Percentiles rank a stretch among this genome's conserved stretches.
These are phyloP conservation scores for Pipistrellus kuhlii DNA, from an alignment of 2,797 vertebrate genomes.

Conservation along the genomic window DNA sequence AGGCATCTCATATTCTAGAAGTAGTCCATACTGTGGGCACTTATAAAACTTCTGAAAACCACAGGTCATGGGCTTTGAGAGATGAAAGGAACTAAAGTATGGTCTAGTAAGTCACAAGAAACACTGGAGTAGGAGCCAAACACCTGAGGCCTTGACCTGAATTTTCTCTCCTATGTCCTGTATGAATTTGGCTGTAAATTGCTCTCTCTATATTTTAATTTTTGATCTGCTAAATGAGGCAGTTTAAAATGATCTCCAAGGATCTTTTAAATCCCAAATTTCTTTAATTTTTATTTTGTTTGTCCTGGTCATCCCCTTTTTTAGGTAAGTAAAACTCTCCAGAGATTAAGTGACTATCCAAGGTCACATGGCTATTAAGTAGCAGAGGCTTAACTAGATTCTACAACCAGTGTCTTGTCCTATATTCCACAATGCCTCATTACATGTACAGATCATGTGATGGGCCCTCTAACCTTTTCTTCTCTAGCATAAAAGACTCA, in stretches of 20 bases:
- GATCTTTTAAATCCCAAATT: conserved; percentile 4
- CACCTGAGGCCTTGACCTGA: neutral
- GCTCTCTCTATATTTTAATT: neutral
- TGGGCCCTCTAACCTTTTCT: neutral
- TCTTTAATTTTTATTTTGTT: conserved; percentile 40
- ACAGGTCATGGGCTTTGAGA: neutral
- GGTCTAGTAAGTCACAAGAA: neutral
- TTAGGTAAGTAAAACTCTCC: neutral
- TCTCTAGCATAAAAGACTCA: neutral
- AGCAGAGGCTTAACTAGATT: neutral
- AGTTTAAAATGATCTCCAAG: conserved; percentile 2
- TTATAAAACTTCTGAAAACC: neutral
- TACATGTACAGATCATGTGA: neutral
- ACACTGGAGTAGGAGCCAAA: neutral
- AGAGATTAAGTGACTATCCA: neutral
- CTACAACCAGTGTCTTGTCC: neutral
- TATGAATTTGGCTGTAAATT: neutral
- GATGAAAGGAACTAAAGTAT: neutral
- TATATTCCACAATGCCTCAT: neutral
- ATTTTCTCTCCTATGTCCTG: neutral
- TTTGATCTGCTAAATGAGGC: conserved; percentile 33
- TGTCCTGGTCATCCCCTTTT: neutral
- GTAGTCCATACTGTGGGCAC: too few species aligned
- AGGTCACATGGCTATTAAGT: neutral
- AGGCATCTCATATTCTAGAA: neutral